A percentile compares a stretch with the other conserved stretches of the same genome.
phyloP scores from a whole-genome alignment of 2,113 vertebrate species.

The Vidua chalybeata region DNA sequence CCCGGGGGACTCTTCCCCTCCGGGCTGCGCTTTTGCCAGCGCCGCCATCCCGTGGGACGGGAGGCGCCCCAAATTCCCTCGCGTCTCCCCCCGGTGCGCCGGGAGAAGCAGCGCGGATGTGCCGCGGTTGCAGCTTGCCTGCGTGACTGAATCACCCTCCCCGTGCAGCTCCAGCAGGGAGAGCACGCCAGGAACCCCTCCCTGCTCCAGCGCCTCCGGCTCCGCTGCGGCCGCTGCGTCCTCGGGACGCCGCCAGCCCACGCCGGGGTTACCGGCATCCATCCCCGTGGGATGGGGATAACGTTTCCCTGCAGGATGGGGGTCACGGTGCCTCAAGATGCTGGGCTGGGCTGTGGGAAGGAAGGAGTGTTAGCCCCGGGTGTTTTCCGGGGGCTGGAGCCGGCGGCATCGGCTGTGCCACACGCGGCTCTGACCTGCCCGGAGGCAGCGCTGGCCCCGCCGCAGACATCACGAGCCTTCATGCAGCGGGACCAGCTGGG shows the following conservation, averaged over 20 bases:
- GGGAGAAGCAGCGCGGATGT: not conserved
- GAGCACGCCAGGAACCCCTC: not conserved
- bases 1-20: not conserved
- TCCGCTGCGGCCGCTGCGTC: accelerated
- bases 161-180: not conserved
- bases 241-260: not conserved
- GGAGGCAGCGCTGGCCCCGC: not conserved
- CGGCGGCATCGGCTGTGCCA: accelerated
- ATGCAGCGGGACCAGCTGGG: not conserved
- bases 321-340: accelerated
- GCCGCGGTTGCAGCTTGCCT: not conserved
- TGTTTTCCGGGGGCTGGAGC: not conserved
- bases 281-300: accelerated
- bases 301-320: accelerated
- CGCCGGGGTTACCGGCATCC: not conserved
- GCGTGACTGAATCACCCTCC: not conserved
- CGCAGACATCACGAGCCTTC: not conserved
- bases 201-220: not conserved
- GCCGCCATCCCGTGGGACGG: accelerated
- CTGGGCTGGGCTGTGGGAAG: not conserved
- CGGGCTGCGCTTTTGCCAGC: not conserved
- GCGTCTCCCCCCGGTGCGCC: accelerated
- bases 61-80: not conserved
- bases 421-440: not conserved
- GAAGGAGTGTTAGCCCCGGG: accelerated